Base-by-base conservation (phyloP, 1,140 invertebrate species). In the Drosophila kanapiae region DNA sequence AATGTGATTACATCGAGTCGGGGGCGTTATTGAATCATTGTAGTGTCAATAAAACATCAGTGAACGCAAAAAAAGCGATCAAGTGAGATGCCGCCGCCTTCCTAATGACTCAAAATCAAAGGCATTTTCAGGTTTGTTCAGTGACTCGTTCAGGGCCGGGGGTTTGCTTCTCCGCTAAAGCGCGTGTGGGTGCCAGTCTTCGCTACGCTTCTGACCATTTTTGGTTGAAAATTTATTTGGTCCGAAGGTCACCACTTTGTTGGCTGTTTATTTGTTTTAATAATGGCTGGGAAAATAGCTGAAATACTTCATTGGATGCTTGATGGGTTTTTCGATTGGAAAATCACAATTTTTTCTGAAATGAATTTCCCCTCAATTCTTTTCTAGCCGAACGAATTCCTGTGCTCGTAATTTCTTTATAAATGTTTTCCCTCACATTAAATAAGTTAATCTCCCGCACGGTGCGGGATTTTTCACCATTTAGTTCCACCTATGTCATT, bases 1-100 rank as follows among this genome's bases (percentile, higher is more conserved):
- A 69, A 86, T 63, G 75, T 80, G 75, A 86, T 86, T 86, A 77
- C 76, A 76, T 75, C 72, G 82, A 59, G 79, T 61, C 51, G 29
- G 54, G 61, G 37, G 58, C 18, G 59, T 75, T 76, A 75, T 65
- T 57, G 51, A 76, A 38, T 64, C 59, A 51, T 49, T 75, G 43
- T 43, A 57, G 70, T 72, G 62, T 53, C 47, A 54, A 33, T 61
- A 47, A 61, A 37, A 58, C 54, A 75, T 74, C 65, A 51, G 58
- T 31, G 54, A 69, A 49, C 29, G 60, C 63, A 27, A 31, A 70
- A 70, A 64, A 71, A 29, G 16, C 27, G 42, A 59, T 71, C 48
- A 72, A 60, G 51, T 71, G 53, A 59, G 53, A 60, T 71, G 67
- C 53, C 69, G 53, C 45, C 69, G 69, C 69, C 69, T 7, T 37